Percentiles rank a stretch among this genome's conserved stretches.
These are phyloP conservation scores for Sarcophaga peregrina DNA, from an alignment of 1,140 invertebrate genomes.

Conservation along the genomic window DNA sequence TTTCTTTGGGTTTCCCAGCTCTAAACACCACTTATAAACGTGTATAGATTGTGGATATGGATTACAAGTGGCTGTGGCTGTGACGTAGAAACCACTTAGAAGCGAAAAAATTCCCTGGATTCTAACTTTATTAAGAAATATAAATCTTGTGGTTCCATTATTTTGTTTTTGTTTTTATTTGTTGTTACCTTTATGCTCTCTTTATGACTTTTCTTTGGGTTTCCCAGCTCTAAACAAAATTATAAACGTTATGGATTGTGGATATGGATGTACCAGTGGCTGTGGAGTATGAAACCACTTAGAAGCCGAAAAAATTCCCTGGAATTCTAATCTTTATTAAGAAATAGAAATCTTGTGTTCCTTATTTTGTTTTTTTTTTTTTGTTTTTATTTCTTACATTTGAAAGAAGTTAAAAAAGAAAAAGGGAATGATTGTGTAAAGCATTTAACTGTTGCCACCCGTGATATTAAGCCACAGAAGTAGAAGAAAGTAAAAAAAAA, in stretches of 20 bases:
- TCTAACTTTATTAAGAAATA: conserved; percentile 36
- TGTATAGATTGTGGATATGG: no score
- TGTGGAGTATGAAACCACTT: conserved; percentile 42
- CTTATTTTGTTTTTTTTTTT: not conserved
- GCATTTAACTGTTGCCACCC: conserved; percentile 41
- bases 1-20: no score
- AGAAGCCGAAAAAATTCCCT: conserved; percentile 45
- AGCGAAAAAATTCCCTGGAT: conserved; percentile 46
- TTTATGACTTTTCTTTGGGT: no score
- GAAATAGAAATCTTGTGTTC: conserved; percentile 23
- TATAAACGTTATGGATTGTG: no score
- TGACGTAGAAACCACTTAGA: conserved; percentile 44
- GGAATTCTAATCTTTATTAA: conserved; percentile 42
- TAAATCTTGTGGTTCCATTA: not conserved
- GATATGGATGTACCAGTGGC: no score
- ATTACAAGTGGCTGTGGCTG: no score
- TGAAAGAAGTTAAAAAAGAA: no score
- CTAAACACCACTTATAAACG: no score
- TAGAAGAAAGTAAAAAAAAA: not conserved
- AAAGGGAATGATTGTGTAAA: not conserved
- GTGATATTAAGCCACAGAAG: conserved; percentile 39
- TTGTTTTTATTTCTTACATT: not conserved
- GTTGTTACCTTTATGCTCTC: no score
- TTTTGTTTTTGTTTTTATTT: no score
- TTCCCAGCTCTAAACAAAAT: no score